These are phyloP conservation scores for Machimus atricapillus DNA, from an alignment of 2,888 invertebrate species.

Conservation along the genomic window DNA sequence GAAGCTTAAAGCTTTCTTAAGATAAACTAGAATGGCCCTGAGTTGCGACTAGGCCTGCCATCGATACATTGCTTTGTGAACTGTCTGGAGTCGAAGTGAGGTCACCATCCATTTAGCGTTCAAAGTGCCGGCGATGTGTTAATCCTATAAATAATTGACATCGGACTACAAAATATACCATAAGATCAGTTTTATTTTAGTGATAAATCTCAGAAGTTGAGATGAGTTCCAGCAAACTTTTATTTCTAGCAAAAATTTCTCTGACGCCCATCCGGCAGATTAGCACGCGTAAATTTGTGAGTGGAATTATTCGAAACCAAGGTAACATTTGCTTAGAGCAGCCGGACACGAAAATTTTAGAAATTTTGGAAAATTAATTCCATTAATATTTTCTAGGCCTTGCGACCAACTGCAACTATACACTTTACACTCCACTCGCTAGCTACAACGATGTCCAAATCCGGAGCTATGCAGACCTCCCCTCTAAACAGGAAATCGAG, in stretches of 20 bases:
- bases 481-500: neutral
- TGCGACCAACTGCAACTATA: neutral
- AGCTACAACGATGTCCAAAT: neutral
- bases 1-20: too few species aligned
- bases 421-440: neutral
- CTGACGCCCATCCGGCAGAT: too few species aligned
- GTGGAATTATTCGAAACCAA: neutral
- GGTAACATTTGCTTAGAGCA: neutral
- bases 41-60: too few species aligned
- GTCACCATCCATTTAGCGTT: neutral
- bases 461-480: neutral
- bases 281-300: neutral
- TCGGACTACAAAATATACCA: neutral
- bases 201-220: neutral
- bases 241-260: neutral
- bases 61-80: too few species aligned
- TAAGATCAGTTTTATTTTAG: neutral
- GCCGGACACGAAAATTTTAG: neutral
- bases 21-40: too few species aligned
- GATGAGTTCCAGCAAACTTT: neutral
- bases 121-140: neutral
- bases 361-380: neutral
- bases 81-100: too few species aligned
- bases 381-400: neutral
- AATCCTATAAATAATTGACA: neutral